Base-by-base conservation (phyloP, 30 jellyfish, hydroid and myxozoan species). In the Mastigias papua region DNA sequence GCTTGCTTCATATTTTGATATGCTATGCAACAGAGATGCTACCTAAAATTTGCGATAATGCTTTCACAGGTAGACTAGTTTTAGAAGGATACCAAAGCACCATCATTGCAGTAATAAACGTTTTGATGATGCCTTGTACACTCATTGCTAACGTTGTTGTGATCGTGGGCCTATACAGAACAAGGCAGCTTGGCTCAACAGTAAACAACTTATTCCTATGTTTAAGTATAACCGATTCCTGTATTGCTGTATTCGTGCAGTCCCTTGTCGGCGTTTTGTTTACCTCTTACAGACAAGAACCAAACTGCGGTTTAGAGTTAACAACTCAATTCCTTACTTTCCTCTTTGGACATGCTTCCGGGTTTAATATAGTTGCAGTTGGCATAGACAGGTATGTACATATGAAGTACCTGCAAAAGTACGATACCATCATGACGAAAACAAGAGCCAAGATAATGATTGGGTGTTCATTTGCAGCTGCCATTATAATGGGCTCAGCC, bases 361-460 rank as follows among this genome's bases (percentile, higher is more conserved):
- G 91, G 30, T 67, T 82, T 31, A 68, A 67, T 1, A 69, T 82
- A 23, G 84, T 82, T 7, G 84, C 77, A 10, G 68, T 82, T 70
- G 91, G 85, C 19, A 48, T 82, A 30, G 91, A 82, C 61, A 48
- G 91, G 4, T 82, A 69, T 58, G 30, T 82, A 7, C 91, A 82
- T 62, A 82, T 82, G 91, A 82, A 82, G 86, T 82, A 82, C 91
- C 63, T 82, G 46, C 84, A 82, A 48, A 67, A 61, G 42, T 82
- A 82, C 68, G 78, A 67, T 15, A 30, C 85, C 65, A 66, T 82
- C 49, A 68, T 82, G 61, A 82, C 85, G 4, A 66, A 50, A 1
- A 48, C 60, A 33, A 70, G 91, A 9, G 91, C 91, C 37, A 30
- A 34, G 1, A 37, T 69, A 13, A 20, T 68, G 49, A 32, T 51